Conservation (phyloP, 2,797 vertebrate species). For the Crypturellus tataupa region DNA sequence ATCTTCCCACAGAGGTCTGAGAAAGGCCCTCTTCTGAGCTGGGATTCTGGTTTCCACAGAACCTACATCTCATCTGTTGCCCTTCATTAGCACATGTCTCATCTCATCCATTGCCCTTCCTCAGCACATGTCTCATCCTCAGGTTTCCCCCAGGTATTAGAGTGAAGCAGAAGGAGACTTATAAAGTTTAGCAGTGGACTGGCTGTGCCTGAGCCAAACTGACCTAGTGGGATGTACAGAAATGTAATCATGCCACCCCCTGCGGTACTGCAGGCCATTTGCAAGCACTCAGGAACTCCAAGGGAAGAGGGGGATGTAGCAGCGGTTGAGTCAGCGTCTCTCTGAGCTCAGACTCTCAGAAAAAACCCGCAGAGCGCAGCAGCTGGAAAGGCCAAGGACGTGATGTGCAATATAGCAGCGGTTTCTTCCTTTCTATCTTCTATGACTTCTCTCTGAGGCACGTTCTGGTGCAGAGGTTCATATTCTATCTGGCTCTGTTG, state of each 20-base stretch:
- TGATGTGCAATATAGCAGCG: accelerated
- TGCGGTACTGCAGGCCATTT: background rate
- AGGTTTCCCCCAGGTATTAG: background rate
- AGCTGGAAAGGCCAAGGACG: background rate
- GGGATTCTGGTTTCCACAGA: background rate
- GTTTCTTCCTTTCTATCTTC: background rate
- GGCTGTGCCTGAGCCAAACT: background rate
- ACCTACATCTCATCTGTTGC: background rate
- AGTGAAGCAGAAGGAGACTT: background rate
- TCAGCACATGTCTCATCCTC: background rate
- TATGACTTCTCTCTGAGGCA: background rate
- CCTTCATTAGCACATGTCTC: background rate
- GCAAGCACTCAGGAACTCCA: background rate
- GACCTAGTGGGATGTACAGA: background rate
- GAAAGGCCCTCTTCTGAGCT: background rate
- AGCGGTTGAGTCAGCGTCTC: background rate
- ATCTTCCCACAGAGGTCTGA: background rate
- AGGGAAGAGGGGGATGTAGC: background rate
- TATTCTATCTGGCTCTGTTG: background rate
- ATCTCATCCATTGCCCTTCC: background rate
- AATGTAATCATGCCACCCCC: background rate
- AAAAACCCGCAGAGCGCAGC: background rate
- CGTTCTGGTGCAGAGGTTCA: background rate
- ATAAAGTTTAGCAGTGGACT: background rate
- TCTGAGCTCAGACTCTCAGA: background rate